Conservation (phyloP, 1,140 invertebrate genomes). For the Himalopsyche phryganea region DNA sequence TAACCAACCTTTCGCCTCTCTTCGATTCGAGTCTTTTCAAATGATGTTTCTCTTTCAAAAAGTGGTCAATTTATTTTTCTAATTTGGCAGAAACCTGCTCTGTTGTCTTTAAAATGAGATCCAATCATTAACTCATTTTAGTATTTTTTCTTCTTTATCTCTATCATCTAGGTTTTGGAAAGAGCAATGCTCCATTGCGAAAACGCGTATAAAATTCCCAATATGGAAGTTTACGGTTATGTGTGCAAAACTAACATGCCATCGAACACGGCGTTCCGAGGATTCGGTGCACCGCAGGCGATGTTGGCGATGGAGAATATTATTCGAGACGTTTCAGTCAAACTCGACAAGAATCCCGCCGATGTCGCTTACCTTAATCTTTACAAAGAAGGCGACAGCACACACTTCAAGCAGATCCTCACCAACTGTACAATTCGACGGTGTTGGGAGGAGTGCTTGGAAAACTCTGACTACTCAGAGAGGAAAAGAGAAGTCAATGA, state of each 20-base stretch:
- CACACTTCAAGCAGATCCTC: conserved; percentile 76
- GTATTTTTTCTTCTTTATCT: background rate
- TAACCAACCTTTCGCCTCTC: too few relatives aligned
- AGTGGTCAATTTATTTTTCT: too few relatives aligned
- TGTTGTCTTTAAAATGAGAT: background rate
- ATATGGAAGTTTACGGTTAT: conserved; percentile 63
- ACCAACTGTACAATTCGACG: conserved; percentile 69
- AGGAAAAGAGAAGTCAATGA: conserved; percentile 58
- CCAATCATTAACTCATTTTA: too few relatives aligned
- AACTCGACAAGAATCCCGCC: conserved; percentile 59
- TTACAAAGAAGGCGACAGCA: conserved; percentile 74
- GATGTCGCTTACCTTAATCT: conserved; percentile 66
- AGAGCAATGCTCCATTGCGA: conserved; percentile 76
- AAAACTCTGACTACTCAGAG: conserved; percentile 64
- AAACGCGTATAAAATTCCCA: conserved; percentile 75
- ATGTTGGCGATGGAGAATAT: conserved; percentile 82
- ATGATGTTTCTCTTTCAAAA: too few relatives aligned
- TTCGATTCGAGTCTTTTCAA: too few relatives aligned
- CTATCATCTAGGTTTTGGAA: conserved; percentile 61
- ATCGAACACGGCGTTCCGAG: conserved; percentile 87
- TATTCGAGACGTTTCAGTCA: conserved; percentile 70
- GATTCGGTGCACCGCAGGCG: conserved; percentile 86
- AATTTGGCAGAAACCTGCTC: background rate
- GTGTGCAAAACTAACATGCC: conserved; percentile 82
- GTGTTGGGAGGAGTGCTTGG: conserved; percentile 82